A percentile compares a stretch with the other conserved stretches of the same genome.
Evolutionary conservation across 2,888 invertebrate genomes (phyloP).

Genomic region (Rugalucina vietnamica): DNA sequence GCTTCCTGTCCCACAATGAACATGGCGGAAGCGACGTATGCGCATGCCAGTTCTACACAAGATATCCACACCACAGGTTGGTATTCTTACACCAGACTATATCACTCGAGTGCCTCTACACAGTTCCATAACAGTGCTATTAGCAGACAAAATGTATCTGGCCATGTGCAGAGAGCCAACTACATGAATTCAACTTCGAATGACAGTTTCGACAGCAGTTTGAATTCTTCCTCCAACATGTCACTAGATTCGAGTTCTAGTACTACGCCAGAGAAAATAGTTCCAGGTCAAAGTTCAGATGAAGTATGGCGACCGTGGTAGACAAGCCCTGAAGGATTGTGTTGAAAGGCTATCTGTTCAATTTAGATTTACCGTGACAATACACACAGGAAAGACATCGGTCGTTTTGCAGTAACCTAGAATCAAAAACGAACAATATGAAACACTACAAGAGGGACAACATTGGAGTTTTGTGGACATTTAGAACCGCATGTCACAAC

Average conservation of each 20-base stretch:
- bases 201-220: not conserved
- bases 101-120: not conserved
- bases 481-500: too few species aligned
- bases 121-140: too few species aligned
- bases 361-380: too few species aligned
- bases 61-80: not conserved
- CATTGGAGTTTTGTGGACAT: too few species aligned
- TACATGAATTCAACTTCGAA: not conserved
- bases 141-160: not conserved
- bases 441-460: too few species aligned
- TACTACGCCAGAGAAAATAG: not conserved
- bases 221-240: not conserved
- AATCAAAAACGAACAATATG: too few species aligned
- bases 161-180: not conserved
- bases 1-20: not conserved
- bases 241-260: not conserved
- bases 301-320: not conserved
- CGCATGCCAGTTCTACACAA: not conserved
- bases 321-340: too few species aligned
- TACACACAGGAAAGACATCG: too few species aligned
- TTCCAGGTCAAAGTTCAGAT: not conserved
- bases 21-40: not conserved
- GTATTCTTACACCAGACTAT: not conserved
- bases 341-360: too few species aligned
- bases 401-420: too few species aligned